Evolutionary conservation across 1,140 invertebrate species (phyloP).

Genomic region (Diuraphis noxia): DNA sequence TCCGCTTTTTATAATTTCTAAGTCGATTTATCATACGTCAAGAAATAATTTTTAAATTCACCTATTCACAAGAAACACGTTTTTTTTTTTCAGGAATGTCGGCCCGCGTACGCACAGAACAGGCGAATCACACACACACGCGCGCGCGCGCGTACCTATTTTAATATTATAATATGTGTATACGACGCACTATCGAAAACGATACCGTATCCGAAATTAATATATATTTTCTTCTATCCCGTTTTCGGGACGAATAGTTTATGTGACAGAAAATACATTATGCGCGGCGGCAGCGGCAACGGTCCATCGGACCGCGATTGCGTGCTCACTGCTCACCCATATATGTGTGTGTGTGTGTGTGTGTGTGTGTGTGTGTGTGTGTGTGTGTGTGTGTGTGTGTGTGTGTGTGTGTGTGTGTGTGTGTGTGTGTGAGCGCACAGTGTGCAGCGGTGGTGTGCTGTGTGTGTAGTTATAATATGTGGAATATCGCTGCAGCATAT

Average conservation of each 20-base stretch:
- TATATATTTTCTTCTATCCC: constrained; percentile 25
- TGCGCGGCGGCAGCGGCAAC: constrained; percentile 8
- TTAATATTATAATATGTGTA: neutral
- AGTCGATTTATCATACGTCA: constrained; percentile 40
- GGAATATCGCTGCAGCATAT: neutral
- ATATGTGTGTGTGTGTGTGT: neutral
- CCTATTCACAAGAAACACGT: constrained; percentile 30
- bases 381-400: neutral
- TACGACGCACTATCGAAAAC: neutral
- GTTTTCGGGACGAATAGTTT: constrained; percentile 45
- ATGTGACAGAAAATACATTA: constrained; percentile 48
- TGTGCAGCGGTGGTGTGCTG: no score
- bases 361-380: neutral
- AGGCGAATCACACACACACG: neutral
- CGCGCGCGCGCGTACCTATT: neutral
- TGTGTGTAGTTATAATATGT: neutral
- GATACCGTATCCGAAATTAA: constrained; percentile 36
- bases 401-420: neutral
- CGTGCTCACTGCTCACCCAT: neutral
- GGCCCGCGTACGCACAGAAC: neutral
- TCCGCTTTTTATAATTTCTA: constrained; percentile 24
- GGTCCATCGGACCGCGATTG: neutral
- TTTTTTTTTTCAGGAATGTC: constrained; percentile 36
- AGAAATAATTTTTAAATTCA: constrained; percentile 43
- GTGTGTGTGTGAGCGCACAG: neutral